Base-by-base conservation (phyloP, 2,113 vertebrate species). In the Entomyzon cyanotis region DNA sequence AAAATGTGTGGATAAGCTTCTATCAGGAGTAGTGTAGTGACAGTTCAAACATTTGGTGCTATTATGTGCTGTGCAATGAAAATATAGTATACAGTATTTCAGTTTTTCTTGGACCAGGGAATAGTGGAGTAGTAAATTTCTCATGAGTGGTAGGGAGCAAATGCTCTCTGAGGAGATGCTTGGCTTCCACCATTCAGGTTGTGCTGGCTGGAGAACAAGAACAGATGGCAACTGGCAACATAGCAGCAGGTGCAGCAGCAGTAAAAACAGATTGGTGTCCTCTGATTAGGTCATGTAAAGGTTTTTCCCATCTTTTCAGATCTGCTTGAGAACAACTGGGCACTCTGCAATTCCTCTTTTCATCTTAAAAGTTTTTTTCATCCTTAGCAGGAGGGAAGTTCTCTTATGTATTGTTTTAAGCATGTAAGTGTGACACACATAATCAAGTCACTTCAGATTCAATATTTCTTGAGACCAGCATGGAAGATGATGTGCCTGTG, bases 171-270 rank as follows among this genome's bases (percentile, higher is more conserved):
- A 90, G 87, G 93, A 95, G 84, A 30, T 88, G 63, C 68, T 94
- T 84, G 87, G 60, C 73, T 84, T 69, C n/a, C 64, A 6, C 82
- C 50, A 15, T 89, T 93, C 82, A 90, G 89, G 91, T 96, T 95
- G 65, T 74, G 71, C 58, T 95, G 93, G 84, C 89, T 91, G 70
- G 49, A 81, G 93, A 68, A 33, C 35, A 52, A 17, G 94, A 94
- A 46, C 96, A 96, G 96, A 96, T 97, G 96, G 96, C 70, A 59
- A 2, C 89, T 92, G 84, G 68, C 80, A 84, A 42, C 18, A 23
- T 52, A 92, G 90, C 90, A 96, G 96, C 96, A 97, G 97, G 95
- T 96, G 93, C 85, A 92, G 69, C 55, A 84, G 76, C 91, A 95
- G 91, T 84, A 19, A 90, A 94, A 94, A 5, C 94, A 96, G 94